Evolutionary conservation across 2,888 invertebrate genomes (phyloP), one percentile per base, ranked within the genome.

Genomic region (Ferdinandea cuprea): DNA sequence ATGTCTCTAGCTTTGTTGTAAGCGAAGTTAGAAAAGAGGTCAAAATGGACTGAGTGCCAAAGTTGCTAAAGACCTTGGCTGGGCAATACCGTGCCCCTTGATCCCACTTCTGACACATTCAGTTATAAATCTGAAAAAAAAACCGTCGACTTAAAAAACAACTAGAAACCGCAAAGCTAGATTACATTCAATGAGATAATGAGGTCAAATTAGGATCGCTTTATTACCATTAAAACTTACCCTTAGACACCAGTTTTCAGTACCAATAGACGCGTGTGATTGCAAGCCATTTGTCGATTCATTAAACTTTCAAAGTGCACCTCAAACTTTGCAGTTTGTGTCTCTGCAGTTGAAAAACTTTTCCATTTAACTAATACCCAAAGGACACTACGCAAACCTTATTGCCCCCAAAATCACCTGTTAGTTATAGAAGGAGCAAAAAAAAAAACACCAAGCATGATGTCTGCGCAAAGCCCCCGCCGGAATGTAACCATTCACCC

Each of bases 301-400:
- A 71, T 71, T 71, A 40, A 52, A 71, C 71, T 50, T 42, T 13
- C 13, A 71, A 59, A 71, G 40, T 15, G 25, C 40, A n/a, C 40
- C 71, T 42, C 19, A 37, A 68, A 46, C 42, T 44, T 48, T 46
- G 7, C 35, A 32, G 8, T 46, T n/a, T 4, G 48, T 44, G 19
- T 9, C n/a, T 35, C 11, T 44, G 19, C 6, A 17, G 9, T 19
- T 19, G 15, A 50, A 21, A 59, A 71, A 68, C 21, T 59, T 50
- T 71, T 50, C 50, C 59, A 59, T 50, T 48, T 30, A 50, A 40
- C 48, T 28, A 25, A 58, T 48, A 58, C 58, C 46, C 58, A 56
- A 28, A 37, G 58, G 69, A 58, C 21, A 13, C 11, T 21, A 35
- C 17, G n/a, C 28, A 52, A 66, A 66, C 40, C n/a, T 32, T 7